Base-by-base conservation (phyloP, 2,113 vertebrate species). In the Gasterosteus nipponicus region DNA sequence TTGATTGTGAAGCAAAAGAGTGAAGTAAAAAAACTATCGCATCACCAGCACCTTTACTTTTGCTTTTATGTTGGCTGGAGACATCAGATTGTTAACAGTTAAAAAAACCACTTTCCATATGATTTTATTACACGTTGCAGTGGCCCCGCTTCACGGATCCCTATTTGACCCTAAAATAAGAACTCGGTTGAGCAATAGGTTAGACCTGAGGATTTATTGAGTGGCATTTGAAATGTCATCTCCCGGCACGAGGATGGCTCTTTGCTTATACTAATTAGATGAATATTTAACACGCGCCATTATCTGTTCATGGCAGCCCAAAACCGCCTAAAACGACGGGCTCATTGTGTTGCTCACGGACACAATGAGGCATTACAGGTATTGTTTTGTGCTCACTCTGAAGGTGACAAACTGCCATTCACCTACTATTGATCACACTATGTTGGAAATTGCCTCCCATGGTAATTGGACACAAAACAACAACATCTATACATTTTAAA, bases 151-250 rank as follows among this genome's bases (percentile, higher is more conserved):
- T 76, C 5, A 15, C 62, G 74, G 59, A 77, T 80, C 22, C 22
- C 73, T 67, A 66, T 81, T 81, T 87, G 73, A 84, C 83, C 83
- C 81, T 70, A 67, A 83, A 75, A 70, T 56, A 66, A 62, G 72
- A 72, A 59, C 29, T 33, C 46, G 35, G 62, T 75, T 69, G 65
- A 85, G 76, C 71, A 82, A 83, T 60, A 80, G 70, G 75, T 72
- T 79, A 69, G 68, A 85, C 80, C 73, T 76, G 62, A 85, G 76
- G 76, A 86, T 86, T 91, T 84, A 80, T 81, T 83, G 78, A 88
- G 80, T 91, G 89, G 46, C 78, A 87, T 93, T 87, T 91, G 69
- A 92, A 92, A 92, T 92, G 89, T 89, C 90, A 89, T 77, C 83
- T 78, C 70, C 22, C 42, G 26, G 74, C 80, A 75, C 58, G 81